These are phyloP conservation scores for Chrysemys picta DNA, from an alignment of 2,113 vertebrate species.

Conservation along the genomic window DNA sequence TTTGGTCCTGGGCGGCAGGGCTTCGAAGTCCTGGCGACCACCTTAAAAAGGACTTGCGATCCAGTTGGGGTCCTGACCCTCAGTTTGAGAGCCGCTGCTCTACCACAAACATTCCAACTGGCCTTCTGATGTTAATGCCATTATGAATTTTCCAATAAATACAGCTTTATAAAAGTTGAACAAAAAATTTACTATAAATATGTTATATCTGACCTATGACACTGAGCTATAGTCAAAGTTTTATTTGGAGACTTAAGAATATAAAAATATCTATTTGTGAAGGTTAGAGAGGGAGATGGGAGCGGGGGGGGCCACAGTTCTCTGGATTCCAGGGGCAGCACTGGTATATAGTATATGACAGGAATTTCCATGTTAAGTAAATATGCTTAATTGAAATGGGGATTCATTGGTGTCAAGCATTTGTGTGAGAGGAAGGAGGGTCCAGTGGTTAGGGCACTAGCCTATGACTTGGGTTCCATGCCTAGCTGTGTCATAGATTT, in stretches of 20 bases:
- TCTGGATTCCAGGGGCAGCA: constrained; percentile 1
- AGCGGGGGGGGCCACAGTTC: background rate
- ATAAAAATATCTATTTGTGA: background rate
- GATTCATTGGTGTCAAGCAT: background rate
- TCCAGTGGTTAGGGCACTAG: background rate
- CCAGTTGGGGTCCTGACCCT: too few relatives aligned
- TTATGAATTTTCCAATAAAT: background rate
- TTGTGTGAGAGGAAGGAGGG: background rate
- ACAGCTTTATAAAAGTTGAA: background rate
- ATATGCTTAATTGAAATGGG: background rate
- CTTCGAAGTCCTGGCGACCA: too few relatives aligned
- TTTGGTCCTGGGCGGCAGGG: too few relatives aligned
- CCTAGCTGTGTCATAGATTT: background rate
- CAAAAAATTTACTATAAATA: background rate
- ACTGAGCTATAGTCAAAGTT: background rate
- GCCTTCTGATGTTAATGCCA: background rate
- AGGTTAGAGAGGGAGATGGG: background rate
- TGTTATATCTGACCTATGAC: background rate
- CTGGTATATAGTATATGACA: background rate
- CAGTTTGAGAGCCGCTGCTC: background rate
- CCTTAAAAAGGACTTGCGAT: too few relatives aligned
- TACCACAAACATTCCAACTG: background rate
- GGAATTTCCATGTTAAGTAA: background rate
- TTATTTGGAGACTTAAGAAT: constrained; percentile 15
- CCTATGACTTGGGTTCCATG: background rate